Base-by-base conservation (phyloP, 2,888 invertebrate genomes). In the Anarsia innoxiella region DNA sequence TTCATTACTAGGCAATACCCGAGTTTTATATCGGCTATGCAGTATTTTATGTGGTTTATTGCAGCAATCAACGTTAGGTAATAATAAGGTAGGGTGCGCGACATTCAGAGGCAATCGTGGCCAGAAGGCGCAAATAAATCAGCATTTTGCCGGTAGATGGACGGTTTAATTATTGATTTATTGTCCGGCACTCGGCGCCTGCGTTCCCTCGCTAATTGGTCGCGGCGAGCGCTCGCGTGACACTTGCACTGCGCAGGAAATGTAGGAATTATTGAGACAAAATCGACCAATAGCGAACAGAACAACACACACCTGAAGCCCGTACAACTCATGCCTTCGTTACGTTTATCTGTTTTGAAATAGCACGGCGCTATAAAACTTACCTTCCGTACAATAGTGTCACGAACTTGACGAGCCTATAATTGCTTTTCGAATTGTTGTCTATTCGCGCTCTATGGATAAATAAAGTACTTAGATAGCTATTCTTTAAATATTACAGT, bases 121-220 rank as follows among this genome's bases (percentile, higher is more conserved):
- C 67, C 61, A 70, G 71, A 62, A 69, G 67, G 67, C 53, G 67
- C 50, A 48, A 69, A 83, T 83, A 82, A 83, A 83, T 83, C 80
- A 83, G 80, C 65, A 78, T 83, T 82, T 19, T 78, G 78, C 71
- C 57, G 54, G 66, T 76, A 71, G 78, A 80, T 79, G 76, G 80
- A 80, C 78, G 74, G 65, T 78, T 77, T 78, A 80, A 80, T 83
- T 83, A 83, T 79, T 83, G 84, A 83, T 83, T 84, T 84, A 82
- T 79, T 73, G 78, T 69, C 53, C 56, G 44, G 56, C 51, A 61
- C 59, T 59, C 19, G 31, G 26, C 26, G 37, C 28, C 30, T 23
- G 37, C 23, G 41, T 59, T 13, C 70, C 75, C 73, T 73, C 71
- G 61, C 75, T 83, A 83, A 84, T 84, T 84, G 83, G 84, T 73